phyloP scores from a whole-genome alignment of 2,113 vertebrate species.

The Eidolon helvum region DNA sequence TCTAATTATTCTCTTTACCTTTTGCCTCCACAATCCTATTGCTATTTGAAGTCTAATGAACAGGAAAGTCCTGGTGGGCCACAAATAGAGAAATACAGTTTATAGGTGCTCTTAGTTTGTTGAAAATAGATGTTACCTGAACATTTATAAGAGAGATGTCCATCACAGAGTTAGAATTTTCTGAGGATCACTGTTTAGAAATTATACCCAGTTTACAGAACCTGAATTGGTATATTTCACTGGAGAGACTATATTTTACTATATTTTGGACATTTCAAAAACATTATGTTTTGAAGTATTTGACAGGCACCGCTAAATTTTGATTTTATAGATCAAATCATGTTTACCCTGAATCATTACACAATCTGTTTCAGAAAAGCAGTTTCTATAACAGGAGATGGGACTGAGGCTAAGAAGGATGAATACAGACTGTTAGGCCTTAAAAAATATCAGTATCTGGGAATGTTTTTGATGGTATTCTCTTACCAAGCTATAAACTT shows the following conservation, averaged over 20 bases:
- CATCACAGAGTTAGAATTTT: neutral
- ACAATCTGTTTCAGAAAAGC: constrained; percentile 8
- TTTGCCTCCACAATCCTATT: neutral
- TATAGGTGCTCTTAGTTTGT: neutral
- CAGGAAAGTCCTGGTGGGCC: neutral
- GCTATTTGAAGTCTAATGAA: neutral
- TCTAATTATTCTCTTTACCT: neutral
- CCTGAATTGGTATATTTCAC: neutral
- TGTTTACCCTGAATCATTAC: neutral
- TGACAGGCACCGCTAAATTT: neutral
- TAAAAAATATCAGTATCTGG: neutral
- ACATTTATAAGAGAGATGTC: neutral
- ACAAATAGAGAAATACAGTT: neutral
- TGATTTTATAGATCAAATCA: neutral
- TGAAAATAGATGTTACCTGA: neutral
- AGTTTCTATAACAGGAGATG: neutral
- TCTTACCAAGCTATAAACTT: neutral
- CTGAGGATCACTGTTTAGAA: neutral
- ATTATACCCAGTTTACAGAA: neutral
- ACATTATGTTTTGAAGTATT: neutral
- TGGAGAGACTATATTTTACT: neutral
- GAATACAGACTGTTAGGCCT: neutral
- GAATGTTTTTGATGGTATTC: neutral
- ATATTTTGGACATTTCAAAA: neutral
- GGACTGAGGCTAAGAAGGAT: neutral